Evolutionary conservation across 2,888 invertebrate species (phyloP).

Genomic region (Polia nebulosa): DNA sequence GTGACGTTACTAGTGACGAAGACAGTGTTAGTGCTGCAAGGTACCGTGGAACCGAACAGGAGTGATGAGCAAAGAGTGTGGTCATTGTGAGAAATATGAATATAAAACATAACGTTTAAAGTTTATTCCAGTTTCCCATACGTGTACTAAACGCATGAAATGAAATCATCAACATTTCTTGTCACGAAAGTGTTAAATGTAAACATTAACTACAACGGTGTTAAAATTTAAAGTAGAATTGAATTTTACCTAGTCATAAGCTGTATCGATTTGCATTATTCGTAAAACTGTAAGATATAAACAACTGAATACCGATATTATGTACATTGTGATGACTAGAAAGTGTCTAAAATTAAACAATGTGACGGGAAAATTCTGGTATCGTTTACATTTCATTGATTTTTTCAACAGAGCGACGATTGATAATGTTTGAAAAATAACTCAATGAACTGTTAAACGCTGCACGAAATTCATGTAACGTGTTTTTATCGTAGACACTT

Average conservation of each 20-base stretch:
- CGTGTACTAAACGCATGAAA: slow-evolving; percentile 58
- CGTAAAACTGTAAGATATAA: slow-evolving; percentile 81
- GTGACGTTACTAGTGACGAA: slow-evolving; percentile 84
- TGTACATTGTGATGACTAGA: slow-evolving; percentile 82
- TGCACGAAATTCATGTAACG: slow-evolving; percentile 24
- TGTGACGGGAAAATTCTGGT: slow-evolving; percentile 22
- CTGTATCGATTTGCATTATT: slow-evolving; percentile 84
- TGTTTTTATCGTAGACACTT: slow-evolving; percentile 42
- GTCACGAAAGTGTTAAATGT: slow-evolving; percentile 64
- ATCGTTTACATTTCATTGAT: slow-evolving; percentile 48
- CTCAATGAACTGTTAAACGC: slow-evolving; percentile 37
- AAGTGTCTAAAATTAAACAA: slow-evolving; percentile 54
- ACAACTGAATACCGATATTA: slow-evolving; percentile 74
- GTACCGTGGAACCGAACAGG: slow-evolving; percentile 53
- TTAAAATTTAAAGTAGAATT: slow-evolving; percentile 84
- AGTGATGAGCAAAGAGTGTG: slow-evolving; percentile 55
- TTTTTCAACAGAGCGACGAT: slow-evolving; percentile 31
- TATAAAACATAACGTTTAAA: slow-evolving; percentile 53
- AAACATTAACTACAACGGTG: slow-evolving; percentile 70
- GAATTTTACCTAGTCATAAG: slow-evolving; percentile 90
- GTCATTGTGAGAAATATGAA: slow-evolving; percentile 52
- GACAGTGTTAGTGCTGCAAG: slow-evolving; percentile 80
- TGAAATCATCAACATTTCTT: slow-evolving; percentile 60
- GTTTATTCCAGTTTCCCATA: slow-evolving; percentile 63
- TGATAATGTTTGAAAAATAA: slow-evolving; percentile 33